A percentile compares a stretch with the other conserved stretches of the same genome.
These are phyloP conservation scores for Spisula subtruncata DNA, from an alignment of 2,888 invertebrate species.

Conservation along the genomic window DNA sequence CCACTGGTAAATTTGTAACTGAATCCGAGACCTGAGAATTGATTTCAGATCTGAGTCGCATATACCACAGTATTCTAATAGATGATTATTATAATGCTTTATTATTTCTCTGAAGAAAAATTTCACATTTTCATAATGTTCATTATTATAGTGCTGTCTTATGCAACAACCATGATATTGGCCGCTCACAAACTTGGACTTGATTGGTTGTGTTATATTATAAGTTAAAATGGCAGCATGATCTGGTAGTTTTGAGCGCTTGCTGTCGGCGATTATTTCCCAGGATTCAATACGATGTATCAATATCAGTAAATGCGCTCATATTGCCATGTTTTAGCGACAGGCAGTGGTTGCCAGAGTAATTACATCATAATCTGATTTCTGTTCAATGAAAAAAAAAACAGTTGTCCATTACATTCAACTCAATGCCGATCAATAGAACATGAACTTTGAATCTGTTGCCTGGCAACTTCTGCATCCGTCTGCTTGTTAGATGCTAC, in stretches of 20 bases:
- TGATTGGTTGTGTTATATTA: too few species aligned
- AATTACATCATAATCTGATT: constrained; percentile 7
- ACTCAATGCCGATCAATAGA: constrained; percentile 41
- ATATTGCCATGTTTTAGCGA: too few species aligned
- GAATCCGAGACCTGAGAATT: background rate
- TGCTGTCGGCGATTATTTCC: too few species aligned
- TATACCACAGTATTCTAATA: background rate
- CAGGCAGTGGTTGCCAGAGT: background rate
- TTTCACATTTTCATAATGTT: background rate
- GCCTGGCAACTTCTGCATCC: constrained; percentile 45
- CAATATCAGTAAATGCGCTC: too few species aligned
- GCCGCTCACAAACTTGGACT: too few species aligned
- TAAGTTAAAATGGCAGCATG: too few species aligned
- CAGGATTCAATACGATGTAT: too few species aligned
- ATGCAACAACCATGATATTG: too few species aligned
- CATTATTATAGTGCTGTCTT: too few species aligned
- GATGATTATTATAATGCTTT: background rate
- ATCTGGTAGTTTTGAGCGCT: too few species aligned
- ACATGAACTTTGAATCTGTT: constrained; percentile 39
- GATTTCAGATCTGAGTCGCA: too few species aligned
- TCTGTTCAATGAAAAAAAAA: constrained; percentile 1
- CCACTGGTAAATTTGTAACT: background rate
- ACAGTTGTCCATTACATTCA: constrained; percentile 31
- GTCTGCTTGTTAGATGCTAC: constrained; percentile 29
- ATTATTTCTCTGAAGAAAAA: background rate